Percentiles rank a stretch among this genome's conserved stretches.
Conservation (phyloP, 2,113 vertebrate species). For the Paracyprichromis sp. region DNA sequence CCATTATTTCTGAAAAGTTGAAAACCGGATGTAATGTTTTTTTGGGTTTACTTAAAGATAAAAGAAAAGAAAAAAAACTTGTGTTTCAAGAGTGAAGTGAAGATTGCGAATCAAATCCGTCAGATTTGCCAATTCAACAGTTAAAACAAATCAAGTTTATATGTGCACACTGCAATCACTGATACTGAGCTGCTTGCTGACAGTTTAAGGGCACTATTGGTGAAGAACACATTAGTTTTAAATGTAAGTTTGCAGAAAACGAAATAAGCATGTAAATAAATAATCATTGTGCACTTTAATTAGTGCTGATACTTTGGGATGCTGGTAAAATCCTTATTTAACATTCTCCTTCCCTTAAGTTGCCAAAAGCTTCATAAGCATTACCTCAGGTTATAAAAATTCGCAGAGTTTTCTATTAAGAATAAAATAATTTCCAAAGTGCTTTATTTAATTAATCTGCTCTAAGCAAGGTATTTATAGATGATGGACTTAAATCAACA, state of each 20-base stretch:
- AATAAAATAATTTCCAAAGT: slow-evolving; percentile 15
- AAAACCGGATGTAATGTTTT: not conserved
- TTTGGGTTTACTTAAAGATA: not conserved
- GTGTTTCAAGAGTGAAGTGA: not conserved
- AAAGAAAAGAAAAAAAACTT: not conserved
- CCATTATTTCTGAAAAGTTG: not conserved
- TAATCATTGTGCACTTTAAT: slow-evolving; percentile 7
- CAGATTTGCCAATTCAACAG: not conserved
- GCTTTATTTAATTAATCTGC: slow-evolving; percentile 14
- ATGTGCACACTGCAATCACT: not conserved
- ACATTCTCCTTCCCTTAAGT: slow-evolving; percentile 14
- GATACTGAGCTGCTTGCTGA: not conserved
- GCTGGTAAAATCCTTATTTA: slow-evolving; percentile 28
- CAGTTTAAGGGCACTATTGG: not conserved
- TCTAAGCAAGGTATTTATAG: slow-evolving; percentile 8
- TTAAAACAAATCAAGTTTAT: not conserved
- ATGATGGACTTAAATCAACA: slow-evolving; percentile 5
- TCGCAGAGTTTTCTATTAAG: not conserved
- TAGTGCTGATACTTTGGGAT: slow-evolving; percentile 3
- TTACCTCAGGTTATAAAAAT: not conserved
- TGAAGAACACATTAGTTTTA: not conserved
- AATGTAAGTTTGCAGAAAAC: not conserved
- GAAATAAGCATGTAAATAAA: slow-evolving; percentile 1
- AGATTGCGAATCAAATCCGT: not conserved
- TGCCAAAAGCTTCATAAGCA: slow-evolving; percentile 9